Base-by-base conservation (phyloP, 2,888 invertebrate species). In the Pheosia tremula region DNA sequence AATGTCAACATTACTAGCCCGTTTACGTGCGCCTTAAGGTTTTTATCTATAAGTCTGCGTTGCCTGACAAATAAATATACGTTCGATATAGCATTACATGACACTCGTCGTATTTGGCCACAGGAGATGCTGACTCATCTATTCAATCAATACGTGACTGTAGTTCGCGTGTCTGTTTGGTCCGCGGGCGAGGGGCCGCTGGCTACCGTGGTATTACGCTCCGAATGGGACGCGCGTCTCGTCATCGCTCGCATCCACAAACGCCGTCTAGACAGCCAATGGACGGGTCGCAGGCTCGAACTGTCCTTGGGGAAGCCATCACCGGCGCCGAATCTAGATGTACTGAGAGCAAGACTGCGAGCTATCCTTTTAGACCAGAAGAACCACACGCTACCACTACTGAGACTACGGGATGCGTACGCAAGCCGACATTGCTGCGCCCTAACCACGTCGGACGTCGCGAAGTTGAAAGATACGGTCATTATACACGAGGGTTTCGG, bases 231-330 rank as follows among this genome's bases (percentile, higher is more conserved):
- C 78, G 96, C 96, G 0, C 95, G 96, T 60, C 94, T 95, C 37
- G 96, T 96, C 45, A 97, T 98, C 69, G 97, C 97, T 0, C 96
- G 97, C 79, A 94, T 98, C 57, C 98, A 98, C 86, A 95, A 97
- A 62, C 96, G 96, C 63, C 97, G 97, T 80, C 94, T 98, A 62
- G 98, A 91, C 69, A 83, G 84, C 80, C 85, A 86, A 54, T 93
- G 93, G 93, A 82, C 97, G 7, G 96, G 96, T 71, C 97, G 97
- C 78, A 93, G 97, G 58, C 96, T 98, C 63, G 95, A 96, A 69
- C 96, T 98, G 72, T 95, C 97, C 0, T 94, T 97, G 65, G 95
- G 93, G 0, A 85, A 87, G 56, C 95, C 94, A 5, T 94, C 94
- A 7, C 94, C 95, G 0, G 94, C 96, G 0, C 95, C 96, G 75